Evolutionary conservation across 2,888 invertebrate genomes (phyloP), one percentile per base, ranked within the genome.

Genomic region (Stictocephala bisonia): DNA sequence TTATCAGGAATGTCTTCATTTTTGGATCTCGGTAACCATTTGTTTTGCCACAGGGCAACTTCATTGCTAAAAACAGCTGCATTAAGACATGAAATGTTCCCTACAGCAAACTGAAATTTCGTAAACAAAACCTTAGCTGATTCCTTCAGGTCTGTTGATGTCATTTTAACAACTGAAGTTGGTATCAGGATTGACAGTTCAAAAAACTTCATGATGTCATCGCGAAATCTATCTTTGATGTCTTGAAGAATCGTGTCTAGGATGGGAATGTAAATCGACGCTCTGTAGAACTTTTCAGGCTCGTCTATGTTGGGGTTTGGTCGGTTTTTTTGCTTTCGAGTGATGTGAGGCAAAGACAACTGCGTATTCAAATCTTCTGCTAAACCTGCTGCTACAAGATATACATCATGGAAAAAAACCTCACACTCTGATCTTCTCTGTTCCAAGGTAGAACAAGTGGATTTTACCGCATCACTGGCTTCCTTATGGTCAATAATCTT

Each of bases 301-400:
- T 50, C 50, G 20, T 20, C 20, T 18, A 50, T 50, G 20, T 50
- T 15, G 15, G 50, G 50, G 20, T 7, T 50, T 3, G 35, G 35
- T 35, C 15, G 50, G 15, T 20, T 50, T 50, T 50, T 50, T 20
- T 50, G 50, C 50, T 11, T 18, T 29, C 24, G 15, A 11, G 3
- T n/a, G 50, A 64, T 40, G 9, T 18, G 64, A 64, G 24, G 35
- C 24, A 35, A 22, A 11, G 40, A 27, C 6, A 35, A 4, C 15
- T 35, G 22, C 15, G 64, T 80, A 18, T 20, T 20, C 9, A 50
- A 15, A 3, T 50, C 50, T 50, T 50, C 50, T 3, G 50, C 50
- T 50, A 50, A 50, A 3, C 50, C 50, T 50, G 20, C 15, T 3
- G 50, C 50, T 15, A 50, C 50, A 20, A 50, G 50, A 20, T 50